Percentiles rank a stretch among this genome's conserved stretches.
These are phyloP conservation scores for Piscicola geometra DNA, from an alignment of 2,888 invertebrate species.

Conservation along the genomic window DNA sequence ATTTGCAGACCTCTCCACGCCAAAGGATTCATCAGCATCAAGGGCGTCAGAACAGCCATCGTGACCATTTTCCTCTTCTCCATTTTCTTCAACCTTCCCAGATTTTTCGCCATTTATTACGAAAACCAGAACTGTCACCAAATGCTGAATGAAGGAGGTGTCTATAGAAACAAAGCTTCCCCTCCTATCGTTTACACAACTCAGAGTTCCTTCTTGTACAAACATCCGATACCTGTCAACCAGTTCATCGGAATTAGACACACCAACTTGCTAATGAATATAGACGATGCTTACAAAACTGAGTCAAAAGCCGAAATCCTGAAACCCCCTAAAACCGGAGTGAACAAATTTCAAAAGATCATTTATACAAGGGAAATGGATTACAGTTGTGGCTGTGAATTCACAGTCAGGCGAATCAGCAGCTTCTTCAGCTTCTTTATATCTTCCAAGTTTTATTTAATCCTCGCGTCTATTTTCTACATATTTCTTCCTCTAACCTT, in stretches of 20 bases:
- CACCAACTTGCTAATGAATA: not conserved
- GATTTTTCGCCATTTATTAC: constrained; percentile 48
- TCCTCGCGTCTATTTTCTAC: constrained; percentile 50
- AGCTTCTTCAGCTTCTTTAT: constrained; percentile 27
- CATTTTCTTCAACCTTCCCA: constrained; percentile 67
- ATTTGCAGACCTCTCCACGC: constrained; percentile 69
- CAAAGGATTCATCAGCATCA: constrained; percentile 61
- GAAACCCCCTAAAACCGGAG: too few relatives aligned
- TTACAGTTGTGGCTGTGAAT: not conserved
- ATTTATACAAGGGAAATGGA: not conserved
- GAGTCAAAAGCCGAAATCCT: not conserved
- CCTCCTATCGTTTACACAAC: not conserved
- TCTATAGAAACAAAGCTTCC: not conserved
- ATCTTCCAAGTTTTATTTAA: constrained; percentile 48
- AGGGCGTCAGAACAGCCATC: constrained; percentile 60
- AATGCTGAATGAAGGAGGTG: not conserved
- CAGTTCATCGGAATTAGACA: too few relatives aligned
- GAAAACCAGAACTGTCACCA: constrained; percentile 15
- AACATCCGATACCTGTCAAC: not conserved
- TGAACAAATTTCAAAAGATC: too few relatives aligned
- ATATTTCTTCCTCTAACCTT: constrained; percentile 51
- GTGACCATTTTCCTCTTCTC: constrained; percentile 66
- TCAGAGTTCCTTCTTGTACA: not conserved
- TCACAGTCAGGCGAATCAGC: constrained; percentile 25
- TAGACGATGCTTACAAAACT: not conserved